Evolutionary conservation across 2,888 invertebrate species (phyloP).

Genomic region (Chrysolina oricalcia): DNA sequence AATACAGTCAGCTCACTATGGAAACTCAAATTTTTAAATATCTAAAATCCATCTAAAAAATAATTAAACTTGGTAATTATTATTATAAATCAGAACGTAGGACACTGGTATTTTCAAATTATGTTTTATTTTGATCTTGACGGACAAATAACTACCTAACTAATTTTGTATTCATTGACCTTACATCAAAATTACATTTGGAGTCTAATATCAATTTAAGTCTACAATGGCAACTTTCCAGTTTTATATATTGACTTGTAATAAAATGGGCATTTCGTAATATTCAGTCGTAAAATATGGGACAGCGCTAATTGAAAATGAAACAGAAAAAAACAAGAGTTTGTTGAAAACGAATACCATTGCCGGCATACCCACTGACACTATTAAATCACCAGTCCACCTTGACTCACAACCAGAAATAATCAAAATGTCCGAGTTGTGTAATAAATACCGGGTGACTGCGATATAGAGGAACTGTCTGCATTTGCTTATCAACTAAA

Average conservation of each 20-base stretch:
- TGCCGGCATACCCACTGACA: slow-evolving; percentile 31
- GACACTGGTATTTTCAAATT: no score
- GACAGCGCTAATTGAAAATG: not conserved
- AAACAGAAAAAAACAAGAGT: slow-evolving; percentile 7
- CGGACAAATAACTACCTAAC: no score
- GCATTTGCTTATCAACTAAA: no score
- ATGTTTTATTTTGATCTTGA: not conserved
- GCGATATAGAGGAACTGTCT: not conserved
- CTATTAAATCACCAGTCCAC: slow-evolving; percentile 39
- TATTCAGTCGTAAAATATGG: not conserved
- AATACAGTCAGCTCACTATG: no score
- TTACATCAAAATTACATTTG: not conserved
- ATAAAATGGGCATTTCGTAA: not conserved
- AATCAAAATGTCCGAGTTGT: slow-evolving; percentile 24
- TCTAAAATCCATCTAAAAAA: no score
- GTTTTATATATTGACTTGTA: not conserved
- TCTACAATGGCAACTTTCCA: not conserved
- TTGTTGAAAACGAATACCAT: slow-evolving; percentile 22
- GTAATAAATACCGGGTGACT: slow-evolving; percentile 4
- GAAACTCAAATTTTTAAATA: no score
- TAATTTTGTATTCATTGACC: slow-evolving; percentile 1
- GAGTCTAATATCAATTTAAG: not conserved
- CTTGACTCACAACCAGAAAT: slow-evolving; percentile 46
- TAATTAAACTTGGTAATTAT: no score
- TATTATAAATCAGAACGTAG: no score